phyloP scores from a whole-genome alignment of 2,888 invertebrate species.

The Zygothrica quintamaculata region DNA sequence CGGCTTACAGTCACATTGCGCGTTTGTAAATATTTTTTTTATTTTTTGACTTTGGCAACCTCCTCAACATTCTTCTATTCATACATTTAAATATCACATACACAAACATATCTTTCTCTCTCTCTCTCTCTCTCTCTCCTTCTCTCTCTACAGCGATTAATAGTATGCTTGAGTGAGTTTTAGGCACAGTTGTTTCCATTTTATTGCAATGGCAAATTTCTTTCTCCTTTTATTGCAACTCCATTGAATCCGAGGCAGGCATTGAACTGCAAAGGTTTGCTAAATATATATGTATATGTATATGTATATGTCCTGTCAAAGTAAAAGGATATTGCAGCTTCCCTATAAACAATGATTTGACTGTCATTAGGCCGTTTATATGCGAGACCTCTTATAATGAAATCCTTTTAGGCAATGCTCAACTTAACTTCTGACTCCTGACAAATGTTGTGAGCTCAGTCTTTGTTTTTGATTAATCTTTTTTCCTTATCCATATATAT shows the following conservation, averaged over 20 bases:
- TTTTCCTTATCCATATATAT: no score
- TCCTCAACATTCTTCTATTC: background rate
- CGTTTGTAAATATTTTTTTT: no score
- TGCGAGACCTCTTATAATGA: background rate
- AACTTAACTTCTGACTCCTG: background rate
- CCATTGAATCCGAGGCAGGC: conserved; percentile 66
- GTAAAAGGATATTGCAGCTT: conserved; percentile 34
- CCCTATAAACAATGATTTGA: background rate
- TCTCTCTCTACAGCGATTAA: conserved; percentile 13
- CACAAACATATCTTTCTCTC: no score
- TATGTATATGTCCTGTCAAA: conserved; percentile 35
- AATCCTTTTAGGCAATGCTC: background rate
- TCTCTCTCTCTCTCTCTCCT: no score
- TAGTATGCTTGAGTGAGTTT: conserved; percentile 75
- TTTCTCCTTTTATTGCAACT: conserved; percentile 73
- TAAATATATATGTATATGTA: no score
- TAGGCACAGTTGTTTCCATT: conserved; percentile 77
- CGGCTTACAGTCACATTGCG: conserved; percentile 66
- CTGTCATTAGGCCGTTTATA: background rate
- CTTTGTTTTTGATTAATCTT: no score
- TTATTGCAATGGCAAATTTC: conserved; percentile 66
- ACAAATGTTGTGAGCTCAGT: no score
- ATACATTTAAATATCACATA: background rate
- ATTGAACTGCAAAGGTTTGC: conserved; percentile 68
- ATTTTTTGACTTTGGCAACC: conserved; percentile 64